Base-by-base conservation (phyloP, 1,140 invertebrate species). In the Leptinotarsa lineolata region DNA sequence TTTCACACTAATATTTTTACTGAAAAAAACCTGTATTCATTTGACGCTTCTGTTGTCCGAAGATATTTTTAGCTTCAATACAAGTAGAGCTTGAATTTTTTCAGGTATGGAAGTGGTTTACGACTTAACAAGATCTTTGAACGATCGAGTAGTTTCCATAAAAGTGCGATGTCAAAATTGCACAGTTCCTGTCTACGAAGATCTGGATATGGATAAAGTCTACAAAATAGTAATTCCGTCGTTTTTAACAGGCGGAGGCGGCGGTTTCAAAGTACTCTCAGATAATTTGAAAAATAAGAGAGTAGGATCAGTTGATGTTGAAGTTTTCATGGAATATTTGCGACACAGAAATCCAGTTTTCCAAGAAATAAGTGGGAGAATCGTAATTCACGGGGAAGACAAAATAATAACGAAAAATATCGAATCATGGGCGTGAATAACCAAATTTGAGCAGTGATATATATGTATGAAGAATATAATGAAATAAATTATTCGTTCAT, bases 161-260 rank as follows among this genome's bases (percentile, higher is more conserved):
- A 74, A 83, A 15, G 84, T 88, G 0, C 88, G 90, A n/a, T 94
- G 93, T 78, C 82, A 86, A 4, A 83, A 87, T 2, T 94, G 93
- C 81, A 83, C 86, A 8, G 84, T 91, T 21, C 92, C 92, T 4
- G 81, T 77, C 1, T 93, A 89, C 79, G 84, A 87, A 74, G 80
- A 86, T 0, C 79, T 91, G 18, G 80, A 87, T 48, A 20, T 75
- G 1, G 78, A 86, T 12, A 78, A 85, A 72, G 85, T 86, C 48
- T 94, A 94, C 82, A 85, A 87, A n/a, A 81, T 94, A 2, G 84
- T 90, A 1, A 85, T 90, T 46, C 85, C 87, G 48, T 86, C 86
- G 69, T 94, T 91, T 78, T 82, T 94, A 8, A 86, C 89, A 81
- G 85, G 2, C 59, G 92, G 92, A 3, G 92, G 92, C 16, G 92